Evolutionary conservation across 2,113 vertebrate species (phyloP).

Genomic region (Ptilonorhynchus violaceus): DNA sequence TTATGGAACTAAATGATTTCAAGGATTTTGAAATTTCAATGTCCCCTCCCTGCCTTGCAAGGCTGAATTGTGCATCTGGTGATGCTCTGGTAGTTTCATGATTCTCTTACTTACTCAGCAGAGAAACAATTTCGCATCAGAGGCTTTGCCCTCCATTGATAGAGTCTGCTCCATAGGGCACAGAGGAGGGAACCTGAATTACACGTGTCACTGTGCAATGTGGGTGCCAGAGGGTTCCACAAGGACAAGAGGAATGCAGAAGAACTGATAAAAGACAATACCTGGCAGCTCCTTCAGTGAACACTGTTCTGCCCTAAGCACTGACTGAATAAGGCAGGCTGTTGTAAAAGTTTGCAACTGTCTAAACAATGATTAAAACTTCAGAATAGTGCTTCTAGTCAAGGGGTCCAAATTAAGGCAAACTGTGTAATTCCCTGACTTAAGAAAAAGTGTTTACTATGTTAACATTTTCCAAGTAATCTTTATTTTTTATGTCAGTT

Average conservation of each 20-base stretch:
- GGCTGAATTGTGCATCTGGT: background rate
- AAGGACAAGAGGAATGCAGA: background rate
- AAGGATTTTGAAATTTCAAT: background rate
- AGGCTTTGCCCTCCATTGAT: background rate
- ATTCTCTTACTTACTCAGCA: background rate
- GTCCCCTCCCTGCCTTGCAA: background rate
- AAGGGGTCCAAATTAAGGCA: background rate
- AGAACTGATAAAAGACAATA: background rate
- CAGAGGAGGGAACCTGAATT: background rate
- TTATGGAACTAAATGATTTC: background rate
- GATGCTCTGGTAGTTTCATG: background rate
- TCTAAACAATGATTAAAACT: background rate
- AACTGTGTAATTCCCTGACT: background rate
- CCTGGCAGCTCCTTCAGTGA: background rate
- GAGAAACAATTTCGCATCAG: background rate
- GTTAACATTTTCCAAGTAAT: background rate
- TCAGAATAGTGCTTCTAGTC: background rate
- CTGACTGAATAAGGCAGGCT: background rate
- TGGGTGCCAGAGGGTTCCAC: background rate
- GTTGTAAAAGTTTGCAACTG: background rate
- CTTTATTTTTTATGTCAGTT: background rate
- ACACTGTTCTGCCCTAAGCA: background rate
- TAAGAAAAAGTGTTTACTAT: background rate
- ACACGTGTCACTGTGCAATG: background rate
- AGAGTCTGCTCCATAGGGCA: rapidly evolving